Evolutionary conservation across 2,797 vertebrate species (phyloP).

Genomic region (Valencia hispanica): DNA sequence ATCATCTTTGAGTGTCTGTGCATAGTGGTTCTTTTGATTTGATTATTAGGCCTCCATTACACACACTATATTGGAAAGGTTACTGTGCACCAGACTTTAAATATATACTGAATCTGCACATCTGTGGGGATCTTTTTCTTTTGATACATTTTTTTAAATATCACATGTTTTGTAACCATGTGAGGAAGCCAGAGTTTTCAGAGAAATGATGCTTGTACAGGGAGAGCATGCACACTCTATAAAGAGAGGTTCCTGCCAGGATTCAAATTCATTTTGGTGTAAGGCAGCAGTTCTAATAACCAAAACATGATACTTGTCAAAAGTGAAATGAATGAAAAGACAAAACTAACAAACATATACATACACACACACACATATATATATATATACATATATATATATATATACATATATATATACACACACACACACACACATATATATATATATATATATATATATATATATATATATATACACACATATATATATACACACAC

Average conservation of each 20-base stretch:
- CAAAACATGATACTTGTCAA: not conserved
- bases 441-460: too few relatives aligned
- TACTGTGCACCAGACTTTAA: not conserved
- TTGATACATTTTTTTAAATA: not conserved
- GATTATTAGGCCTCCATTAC: constrained; percentile 6
- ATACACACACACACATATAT: too few relatives aligned
- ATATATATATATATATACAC: too few relatives aligned
- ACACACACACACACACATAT: too few relatives aligned
- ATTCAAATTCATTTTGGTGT: not conserved
- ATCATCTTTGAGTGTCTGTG: constrained; percentile 12
- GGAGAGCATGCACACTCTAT: not conserved
- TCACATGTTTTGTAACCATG: not conserved
- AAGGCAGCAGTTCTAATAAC: not conserved
- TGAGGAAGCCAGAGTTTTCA: not conserved
- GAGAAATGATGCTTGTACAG: not conserved
- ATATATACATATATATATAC: too few relatives aligned
- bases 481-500: too few relatives aligned
- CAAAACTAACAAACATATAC: not conserved
- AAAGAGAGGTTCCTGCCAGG: not conserved
- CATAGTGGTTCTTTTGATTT: constrained; percentile 11
- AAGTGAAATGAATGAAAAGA: not conserved
- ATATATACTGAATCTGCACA: not conserved
- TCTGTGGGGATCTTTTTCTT: not conserved
- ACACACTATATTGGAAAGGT: not conserved
- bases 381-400: too few relatives aligned